Evolutionary conservation across 2,888 invertebrate genomes (phyloP), one percentile per base, ranked within the genome.

Genomic region (Neoscelio sp.): DNA sequence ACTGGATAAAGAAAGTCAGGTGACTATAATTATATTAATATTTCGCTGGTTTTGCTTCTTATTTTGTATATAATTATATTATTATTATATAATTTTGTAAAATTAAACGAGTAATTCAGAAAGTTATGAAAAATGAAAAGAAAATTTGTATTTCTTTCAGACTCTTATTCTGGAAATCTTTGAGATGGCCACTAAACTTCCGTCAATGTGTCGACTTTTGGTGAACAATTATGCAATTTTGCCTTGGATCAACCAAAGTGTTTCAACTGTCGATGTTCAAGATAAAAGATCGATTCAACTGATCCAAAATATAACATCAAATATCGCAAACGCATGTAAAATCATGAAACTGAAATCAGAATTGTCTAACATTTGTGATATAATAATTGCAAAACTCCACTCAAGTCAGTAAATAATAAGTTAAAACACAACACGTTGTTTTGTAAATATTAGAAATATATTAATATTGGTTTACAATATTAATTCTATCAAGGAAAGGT

Each of bases 191-290:
- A 93, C 94, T 2, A 91, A 92, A 67, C 93, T 96, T 26, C 93
- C 94, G 0, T 92, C 93, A 76, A 94, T 94, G 0, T 93, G 93
- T 10, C 92, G 93, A 80, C 92, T 94, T 54, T 91, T 97, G 82
- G 91, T 94, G 10, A 94, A 93, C 76, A 93, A 93, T 20, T 93
- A 95, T 82, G 95, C 95, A 0, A 88, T 97, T 0, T 85, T 96
- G 20, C 92, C 95, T 0, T 97, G 96, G 95, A 85, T 97, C 1
- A 87, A 88, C 44, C 88, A 90, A 23, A 86, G 91, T 1, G 83
- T 13, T 2, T 10, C 8, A 0, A 23, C 2, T 18, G 23, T 54
- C 13, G 44, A 71, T 13, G 6, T 0, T 1, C 30, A 44, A 6
- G 26, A 62, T 5, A 8, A 44, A 54, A 52, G 4, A 35, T 52